Percentiles rank a stretch among this genome's conserved stretches.
Conservation (phyloP, 2,888 invertebrate genomes). For the Ormyrus rosae region DNA sequence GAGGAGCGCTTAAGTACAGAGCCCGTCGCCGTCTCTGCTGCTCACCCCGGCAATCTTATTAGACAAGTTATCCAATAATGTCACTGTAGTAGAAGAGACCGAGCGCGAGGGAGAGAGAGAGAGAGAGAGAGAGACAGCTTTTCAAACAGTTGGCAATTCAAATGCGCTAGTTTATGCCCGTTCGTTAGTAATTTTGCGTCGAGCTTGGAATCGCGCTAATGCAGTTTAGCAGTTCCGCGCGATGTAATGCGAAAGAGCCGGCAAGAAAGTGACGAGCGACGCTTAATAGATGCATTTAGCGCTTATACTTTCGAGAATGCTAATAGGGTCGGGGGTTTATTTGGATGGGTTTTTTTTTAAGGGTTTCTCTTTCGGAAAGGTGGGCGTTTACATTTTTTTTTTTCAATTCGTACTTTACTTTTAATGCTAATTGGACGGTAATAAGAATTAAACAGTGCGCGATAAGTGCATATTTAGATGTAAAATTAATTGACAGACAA, state of each 20-base stretch:
- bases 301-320: too few relatives aligned
- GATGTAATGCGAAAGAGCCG: background rate
- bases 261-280: background rate
- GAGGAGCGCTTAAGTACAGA: background rate
- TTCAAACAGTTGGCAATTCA: constrained; percentile 55
- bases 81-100: constrained; percentile 16
- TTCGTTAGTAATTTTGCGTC: constrained; percentile 38
- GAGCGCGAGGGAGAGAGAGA: too few relatives aligned
- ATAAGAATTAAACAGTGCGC: too few relatives aligned
- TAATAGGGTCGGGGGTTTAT: too few relatives aligned
- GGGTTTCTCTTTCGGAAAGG: too few relatives aligned
- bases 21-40: background rate
- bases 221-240: constrained; percentile 34
- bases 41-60: constrained; percentile 57
- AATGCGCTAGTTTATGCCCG: constrained; percentile 41
- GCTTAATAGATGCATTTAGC: background rate
- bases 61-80: constrained; percentile 59
- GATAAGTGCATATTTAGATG: too few relatives aligned
- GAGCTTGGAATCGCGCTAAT: constrained; percentile 25
- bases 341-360: too few relatives aligned
- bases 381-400: too few relatives aligned
- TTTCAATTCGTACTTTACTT: too few relatives aligned
- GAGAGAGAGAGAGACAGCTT: constrained; percentile 29
- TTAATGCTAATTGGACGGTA: too few relatives aligned
- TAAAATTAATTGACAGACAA: too few relatives aligned